Conservation (phyloP, 1,140 invertebrate genomes). For the Calosoma granatense region DNA sequence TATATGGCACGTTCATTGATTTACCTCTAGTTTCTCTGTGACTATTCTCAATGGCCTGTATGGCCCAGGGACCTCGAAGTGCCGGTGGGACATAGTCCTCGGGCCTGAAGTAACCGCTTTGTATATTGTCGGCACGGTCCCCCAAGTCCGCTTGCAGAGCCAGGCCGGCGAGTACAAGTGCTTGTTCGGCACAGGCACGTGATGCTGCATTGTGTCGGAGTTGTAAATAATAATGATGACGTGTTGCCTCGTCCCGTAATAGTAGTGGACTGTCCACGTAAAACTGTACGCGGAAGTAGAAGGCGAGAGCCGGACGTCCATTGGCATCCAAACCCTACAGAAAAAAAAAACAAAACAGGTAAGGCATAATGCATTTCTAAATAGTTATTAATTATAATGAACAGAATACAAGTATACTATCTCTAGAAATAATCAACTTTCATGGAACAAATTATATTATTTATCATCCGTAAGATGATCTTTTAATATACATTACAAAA, state of each 20-base stretch:
- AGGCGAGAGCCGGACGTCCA: constrained; percentile 76
- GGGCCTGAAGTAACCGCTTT: constrained; percentile 60
- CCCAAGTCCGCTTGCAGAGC: constrained; percentile 87
- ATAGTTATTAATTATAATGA: background rate
- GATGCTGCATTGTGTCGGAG: constrained; percentile 77
- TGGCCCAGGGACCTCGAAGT: constrained; percentile 50
- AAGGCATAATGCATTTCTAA: no score
- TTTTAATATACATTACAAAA: no score
- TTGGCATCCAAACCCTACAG: constrained; percentile 76
- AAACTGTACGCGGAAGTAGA: constrained; percentile 89
- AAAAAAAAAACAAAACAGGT: constrained; percentile 33
- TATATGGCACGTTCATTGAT: no score
- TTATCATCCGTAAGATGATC: no score
- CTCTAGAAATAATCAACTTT: no score
- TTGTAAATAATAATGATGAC: constrained; percentile 90
- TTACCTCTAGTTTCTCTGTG: constrained; percentile 56
- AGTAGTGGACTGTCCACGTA: constrained; percentile 83
- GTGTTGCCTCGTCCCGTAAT: constrained; percentile 78
- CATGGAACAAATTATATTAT: no score
- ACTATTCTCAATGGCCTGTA: constrained; percentile 44
- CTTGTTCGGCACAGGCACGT: constrained; percentile 57
- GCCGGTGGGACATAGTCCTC: constrained; percentile 59
- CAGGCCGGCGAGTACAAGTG: constrained; percentile 71
- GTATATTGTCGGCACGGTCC: constrained; percentile 44
- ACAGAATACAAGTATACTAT: background rate